Base-by-base conservation (phyloP, 2,797 vertebrate genomes). In the Eutrigla gurnardus region DNA sequence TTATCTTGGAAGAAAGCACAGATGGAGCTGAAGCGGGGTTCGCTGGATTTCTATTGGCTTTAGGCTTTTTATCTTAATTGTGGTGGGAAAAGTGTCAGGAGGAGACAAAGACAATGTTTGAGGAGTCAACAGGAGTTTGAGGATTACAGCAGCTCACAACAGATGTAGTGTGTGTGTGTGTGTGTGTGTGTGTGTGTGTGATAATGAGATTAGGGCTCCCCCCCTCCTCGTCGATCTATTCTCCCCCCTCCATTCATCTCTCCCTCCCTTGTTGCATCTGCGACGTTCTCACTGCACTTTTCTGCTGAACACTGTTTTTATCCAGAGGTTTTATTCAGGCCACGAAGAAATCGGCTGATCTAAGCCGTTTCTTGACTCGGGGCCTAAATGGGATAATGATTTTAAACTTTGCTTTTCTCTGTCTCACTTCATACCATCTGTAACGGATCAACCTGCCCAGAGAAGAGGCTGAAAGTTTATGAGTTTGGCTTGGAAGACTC, bases 191-290 rank as follows among this genome's bases (percentile, higher is more conserved):
- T 55, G 55, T 68, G 37, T 42, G 49, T 17, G 49, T 17, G 43
- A 37, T 90, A 89, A 89, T 86, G 39, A 82, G 87, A 88, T 91
- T 88, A 90, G 4, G 11, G 10, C 43, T 0, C 70, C 59, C 71
- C 63, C 68, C 4, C 0, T 11, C 4, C 15, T 25, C 15, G 4
- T 32, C 18, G 4, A 32, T 52, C 49, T 52, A 5, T 32, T 43
- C 18, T 5, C 32, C 12, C 47, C 15, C 43, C 46, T 35, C 45
- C 67, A 55, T 79, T 57, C 62, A 47, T 75, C 58, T 37, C 18
- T 36, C 42, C 17, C 43, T 65, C 13, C 40, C 0, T 17, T 4
- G 37, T 14, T n/a, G 13, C 60, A 57, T 55, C 64, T 10, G 32
- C 45, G 33, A 32, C 40, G 73, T 66, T 65, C 5, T 62, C 13